A percentile compares a stretch with the other conserved stretches of the same genome.
phyloP scores from a whole-genome alignment of 2,888 invertebrate genomes.

The Hoplodrina ambigua region DNA sequence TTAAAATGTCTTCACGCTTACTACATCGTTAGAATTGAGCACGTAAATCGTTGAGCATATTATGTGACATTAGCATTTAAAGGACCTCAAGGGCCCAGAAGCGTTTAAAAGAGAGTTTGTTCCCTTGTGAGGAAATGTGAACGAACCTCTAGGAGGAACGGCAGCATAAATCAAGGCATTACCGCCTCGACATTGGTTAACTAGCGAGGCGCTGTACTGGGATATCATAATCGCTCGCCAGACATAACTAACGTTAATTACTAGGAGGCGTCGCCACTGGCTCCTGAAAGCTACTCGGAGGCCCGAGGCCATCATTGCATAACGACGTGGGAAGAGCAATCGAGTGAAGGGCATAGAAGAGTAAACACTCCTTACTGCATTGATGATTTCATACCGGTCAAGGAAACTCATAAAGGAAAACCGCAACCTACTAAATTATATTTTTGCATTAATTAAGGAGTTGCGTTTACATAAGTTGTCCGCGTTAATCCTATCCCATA shows the following conservation, averaged over 20 bases:
- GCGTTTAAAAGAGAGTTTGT: slow-evolving; percentile 66
- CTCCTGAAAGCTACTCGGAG: slow-evolving; percentile 75
- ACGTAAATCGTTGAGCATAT: slow-evolving; percentile 69
- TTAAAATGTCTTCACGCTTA: slow-evolving; percentile 55
- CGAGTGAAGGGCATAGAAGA: slow-evolving; percentile 80
- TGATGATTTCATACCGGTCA: slow-evolving; percentile 87
- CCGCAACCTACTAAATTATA: slow-evolving; percentile 64
- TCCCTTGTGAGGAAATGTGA: slow-evolving; percentile 65
- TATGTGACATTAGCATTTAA: slow-evolving; percentile 74
- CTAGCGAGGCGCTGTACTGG: slow-evolving; percentile 66
- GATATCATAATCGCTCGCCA: slow-evolving; percentile 76
- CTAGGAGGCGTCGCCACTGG: slow-evolving; percentile 60
- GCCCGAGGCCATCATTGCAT: slow-evolving; percentile 74
- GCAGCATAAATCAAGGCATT: slow-evolving; percentile 81
- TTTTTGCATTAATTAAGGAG: slow-evolving; percentile 59
- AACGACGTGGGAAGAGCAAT: slow-evolving; percentile 78
- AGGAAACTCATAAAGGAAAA: slow-evolving; percentile 82
- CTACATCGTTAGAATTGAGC: slow-evolving; percentile 58
- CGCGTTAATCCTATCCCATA: not conserved
- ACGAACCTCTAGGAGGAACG: slow-evolving; percentile 68
- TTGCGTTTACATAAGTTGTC: slow-evolving; percentile 45
- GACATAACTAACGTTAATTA: slow-evolving; percentile 74
- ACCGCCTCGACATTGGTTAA: slow-evolving; percentile 75
- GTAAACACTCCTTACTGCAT: slow-evolving; percentile 79
- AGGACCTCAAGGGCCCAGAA: slow-evolving; percentile 68